Percentiles rank a stretch among this genome's conserved stretches.
These are phyloP conservation scores for Ariopsis seemanni DNA, from an alignment of 2,113 vertebrate species.

Conservation along the genomic window DNA sequence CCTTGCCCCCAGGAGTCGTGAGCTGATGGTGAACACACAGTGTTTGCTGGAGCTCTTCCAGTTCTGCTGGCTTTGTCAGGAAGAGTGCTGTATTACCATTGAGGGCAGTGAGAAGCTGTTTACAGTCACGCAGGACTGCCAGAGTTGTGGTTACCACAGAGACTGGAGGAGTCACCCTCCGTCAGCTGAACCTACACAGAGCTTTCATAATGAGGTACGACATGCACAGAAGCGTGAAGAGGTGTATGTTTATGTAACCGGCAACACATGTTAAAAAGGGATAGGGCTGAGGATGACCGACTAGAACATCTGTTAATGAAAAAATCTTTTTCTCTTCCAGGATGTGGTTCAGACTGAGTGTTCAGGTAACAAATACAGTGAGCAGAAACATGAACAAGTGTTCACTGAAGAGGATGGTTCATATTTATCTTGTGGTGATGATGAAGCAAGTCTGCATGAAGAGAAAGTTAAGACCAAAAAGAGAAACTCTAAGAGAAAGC, in stretches of 20 bases:
- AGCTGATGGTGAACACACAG: constrained; percentile 27
- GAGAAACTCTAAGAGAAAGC: neutral
- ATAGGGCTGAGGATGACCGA: neutral
- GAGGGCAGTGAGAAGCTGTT: constrained; percentile 29
- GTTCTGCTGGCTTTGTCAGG: constrained; percentile 23
- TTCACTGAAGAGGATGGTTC: neutral
- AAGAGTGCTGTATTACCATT: constrained; percentile 32
- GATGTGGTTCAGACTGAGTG: neutral
- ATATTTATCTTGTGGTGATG: neutral
- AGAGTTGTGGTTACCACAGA: constrained; percentile 18
- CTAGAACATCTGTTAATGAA: neutral
- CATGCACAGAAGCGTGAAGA: neutral
- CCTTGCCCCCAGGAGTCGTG: neutral
- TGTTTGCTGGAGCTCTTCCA: constrained; percentile 40
- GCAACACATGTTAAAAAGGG: neutral
- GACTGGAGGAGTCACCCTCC: constrained; percentile 24
- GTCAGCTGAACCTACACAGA: neutral
- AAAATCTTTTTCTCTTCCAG: neutral
- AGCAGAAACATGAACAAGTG: neutral
- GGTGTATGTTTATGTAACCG: neutral
- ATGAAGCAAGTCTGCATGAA: neutral
- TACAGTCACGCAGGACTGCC: constrained; percentile 22
- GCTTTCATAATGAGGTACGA: neutral
- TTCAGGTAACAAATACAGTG: neutral
- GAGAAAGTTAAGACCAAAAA: neutral